A percentile compares a stretch with the other conserved stretches of the same genome.
Conservation (phyloP, 2,113 vertebrate species). For the Pseudorasbora parva region DNA sequence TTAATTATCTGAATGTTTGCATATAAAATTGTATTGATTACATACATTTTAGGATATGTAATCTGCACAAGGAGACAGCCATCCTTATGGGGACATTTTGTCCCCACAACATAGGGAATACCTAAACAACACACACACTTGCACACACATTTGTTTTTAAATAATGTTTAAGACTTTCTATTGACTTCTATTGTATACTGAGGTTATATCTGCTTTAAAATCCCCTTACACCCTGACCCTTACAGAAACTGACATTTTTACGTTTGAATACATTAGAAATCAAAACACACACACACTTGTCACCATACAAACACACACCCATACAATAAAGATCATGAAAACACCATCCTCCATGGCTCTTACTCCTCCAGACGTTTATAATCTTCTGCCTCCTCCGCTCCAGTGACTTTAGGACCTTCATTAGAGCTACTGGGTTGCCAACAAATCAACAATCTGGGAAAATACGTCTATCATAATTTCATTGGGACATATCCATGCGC, state of each 20-base stretch:
- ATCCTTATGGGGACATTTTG: no score
- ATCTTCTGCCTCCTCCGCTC: not conserved
- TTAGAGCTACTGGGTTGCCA: conserved; percentile 28
- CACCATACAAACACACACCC: conserved; percentile 1
- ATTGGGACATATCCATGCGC: conserved; percentile 53
- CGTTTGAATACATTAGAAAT: no score
- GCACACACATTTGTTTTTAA: no score
- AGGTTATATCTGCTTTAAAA: no score
- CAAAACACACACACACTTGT: not conserved
- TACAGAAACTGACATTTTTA: no score
- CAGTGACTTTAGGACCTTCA: conserved; percentile 30
- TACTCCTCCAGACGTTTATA: conserved; percentile 17
- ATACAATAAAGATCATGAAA: conserved; percentile 17
- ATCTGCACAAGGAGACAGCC: not conserved
- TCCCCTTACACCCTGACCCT: no score
- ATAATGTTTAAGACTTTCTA: no score
- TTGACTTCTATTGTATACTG: no score
- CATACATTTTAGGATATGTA: not conserved
- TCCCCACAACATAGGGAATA: no score
- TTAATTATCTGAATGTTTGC: no score
- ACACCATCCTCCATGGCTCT: conserved; percentile 2
- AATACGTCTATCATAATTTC: conserved; percentile 57
- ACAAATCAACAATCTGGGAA: conserved; percentile 47
- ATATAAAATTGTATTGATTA: not conserved
- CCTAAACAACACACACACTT: no score